phyloP scores from a whole-genome alignment of 2,888 invertebrate genomes.

The Euplagia quadripunctaria region DNA sequence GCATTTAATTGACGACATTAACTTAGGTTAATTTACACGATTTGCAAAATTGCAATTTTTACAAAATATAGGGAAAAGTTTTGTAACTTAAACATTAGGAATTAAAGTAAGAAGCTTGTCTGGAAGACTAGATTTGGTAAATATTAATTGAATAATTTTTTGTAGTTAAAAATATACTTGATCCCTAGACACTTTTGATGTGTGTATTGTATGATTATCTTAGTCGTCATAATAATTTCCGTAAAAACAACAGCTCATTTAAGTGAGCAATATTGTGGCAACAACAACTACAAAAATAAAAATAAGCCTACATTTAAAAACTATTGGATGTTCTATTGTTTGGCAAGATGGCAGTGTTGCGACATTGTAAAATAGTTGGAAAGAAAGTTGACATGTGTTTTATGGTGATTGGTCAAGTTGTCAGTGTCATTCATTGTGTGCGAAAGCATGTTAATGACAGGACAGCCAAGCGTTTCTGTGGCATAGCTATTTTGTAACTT shows the following conservation, averaged over 20 bases:
- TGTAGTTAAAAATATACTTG: no score
- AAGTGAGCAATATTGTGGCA: neutral
- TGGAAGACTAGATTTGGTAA: no score
- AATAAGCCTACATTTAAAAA: neutral
- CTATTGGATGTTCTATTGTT: conserved; percentile 28
- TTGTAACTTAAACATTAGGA: no score
- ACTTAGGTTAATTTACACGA: no score
- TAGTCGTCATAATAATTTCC: neutral
- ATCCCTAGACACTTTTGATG: no score
- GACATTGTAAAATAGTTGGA: conserved; percentile 40
- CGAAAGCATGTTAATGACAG: conserved; percentile 43
- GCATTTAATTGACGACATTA: no score
- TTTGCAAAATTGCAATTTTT: no score
- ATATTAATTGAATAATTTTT: neutral
- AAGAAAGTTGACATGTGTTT: conserved; percentile 50
- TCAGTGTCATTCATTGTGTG: conserved; percentile 43
- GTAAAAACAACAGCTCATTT: neutral
- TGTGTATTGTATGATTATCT: neutral
- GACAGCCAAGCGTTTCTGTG: conserved; percentile 20
- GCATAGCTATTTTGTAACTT: conserved; percentile 9
- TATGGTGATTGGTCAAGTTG: conserved; percentile 34
- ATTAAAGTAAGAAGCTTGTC: no score
- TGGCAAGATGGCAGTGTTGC: conserved; percentile 30
- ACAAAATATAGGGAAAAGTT: no score
- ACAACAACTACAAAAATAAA: conserved; percentile 1